Evolutionary conservation across 1,140 invertebrate species (phyloP).

Genomic region (Augochlora pura): DNA sequence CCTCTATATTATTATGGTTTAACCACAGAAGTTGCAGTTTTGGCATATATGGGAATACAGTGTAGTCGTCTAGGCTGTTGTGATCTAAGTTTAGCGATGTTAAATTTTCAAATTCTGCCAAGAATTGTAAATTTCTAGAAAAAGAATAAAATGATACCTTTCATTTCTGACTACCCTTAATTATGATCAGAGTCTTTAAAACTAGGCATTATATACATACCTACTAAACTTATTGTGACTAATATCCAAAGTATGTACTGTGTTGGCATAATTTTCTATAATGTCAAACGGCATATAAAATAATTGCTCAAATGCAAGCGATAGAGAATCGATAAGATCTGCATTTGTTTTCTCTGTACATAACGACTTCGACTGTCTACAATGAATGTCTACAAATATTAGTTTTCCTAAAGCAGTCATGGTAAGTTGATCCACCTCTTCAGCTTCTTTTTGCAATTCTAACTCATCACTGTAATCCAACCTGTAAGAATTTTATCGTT

Average conservation of each 20-base stretch:
- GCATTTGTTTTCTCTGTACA: slow-evolving; percentile 51
- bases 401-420: slow-evolving; percentile 79
- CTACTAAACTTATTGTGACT: slow-evolving; percentile 86
- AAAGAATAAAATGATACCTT: slow-evolving; percentile 36
- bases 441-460: slow-evolving; percentile 61
- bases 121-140: slow-evolving; percentile 85
- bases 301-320: slow-evolving; percentile 74
- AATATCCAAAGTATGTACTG: slow-evolving; percentile 83
- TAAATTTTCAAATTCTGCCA: slow-evolving; percentile 85
- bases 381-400: slow-evolving; percentile 76
- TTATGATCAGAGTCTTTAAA: not conserved
- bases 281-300: slow-evolving; percentile 75
- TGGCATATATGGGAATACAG: slow-evolving; percentile 85
- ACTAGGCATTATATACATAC: slow-evolving; percentile 75
- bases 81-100: slow-evolving; percentile 88
- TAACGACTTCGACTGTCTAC: slow-evolving; percentile 62
- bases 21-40: slow-evolving; percentile 88
- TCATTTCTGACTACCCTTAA: not conserved
- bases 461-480: slow-evolving; percentile 66
- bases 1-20: slow-evolving; percentile 87
- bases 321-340: slow-evolving; percentile 66
- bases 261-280: slow-evolving; percentile 70
- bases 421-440: slow-evolving; percentile 66
- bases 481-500: slow-evolving; percentile 51
- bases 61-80: slow-evolving; percentile 84